phyloP scores from a whole-genome alignment of 2,797 vertebrate species.

The Muraenolepis orangiensis region DNA sequence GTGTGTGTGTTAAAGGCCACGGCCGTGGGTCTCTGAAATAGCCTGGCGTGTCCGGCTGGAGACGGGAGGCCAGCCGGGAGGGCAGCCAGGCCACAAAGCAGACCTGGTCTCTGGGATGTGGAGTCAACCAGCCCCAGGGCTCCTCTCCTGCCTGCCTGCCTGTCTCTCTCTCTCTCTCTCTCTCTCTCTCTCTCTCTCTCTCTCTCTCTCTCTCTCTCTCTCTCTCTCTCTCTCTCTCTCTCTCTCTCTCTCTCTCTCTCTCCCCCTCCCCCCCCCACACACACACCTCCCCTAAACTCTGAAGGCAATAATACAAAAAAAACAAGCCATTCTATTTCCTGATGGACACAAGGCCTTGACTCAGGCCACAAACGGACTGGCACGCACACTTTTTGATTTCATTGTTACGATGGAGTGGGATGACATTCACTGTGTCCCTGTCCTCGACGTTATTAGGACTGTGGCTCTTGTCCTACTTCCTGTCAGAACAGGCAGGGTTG shows the following conservation, averaged over 20 bases:
- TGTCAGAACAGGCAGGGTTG: slow-evolving; percentile 63
- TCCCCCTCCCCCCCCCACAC: background rate
- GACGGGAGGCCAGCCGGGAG: slow-evolving; percentile 46
- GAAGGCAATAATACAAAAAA: slow-evolving; percentile 42
- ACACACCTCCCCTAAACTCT: background rate
- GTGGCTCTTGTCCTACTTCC: slow-evolving; percentile 73
- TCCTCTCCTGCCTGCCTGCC: slow-evolving; percentile 1
- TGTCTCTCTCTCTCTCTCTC: slow-evolving; percentile 9
- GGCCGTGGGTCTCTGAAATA: slow-evolving; percentile 55
- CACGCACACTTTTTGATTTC: slow-evolving; percentile 68
- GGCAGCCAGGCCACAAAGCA: slow-evolving; percentile 73
- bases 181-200: slow-evolving; percentile 7
- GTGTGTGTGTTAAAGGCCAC: slow-evolving; percentile 2
- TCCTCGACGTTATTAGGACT: slow-evolving; percentile 51
- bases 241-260: background rate
- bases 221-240: background rate
- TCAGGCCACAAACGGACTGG: slow-evolving; percentile 64
- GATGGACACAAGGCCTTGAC: slow-evolving; percentile 63
- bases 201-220: background rate
- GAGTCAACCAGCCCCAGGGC: slow-evolving; percentile 56
- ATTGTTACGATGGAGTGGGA: slow-evolving; percentile 64
- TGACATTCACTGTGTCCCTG: slow-evolving; percentile 60
- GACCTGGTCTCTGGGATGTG: slow-evolving; percentile 65
- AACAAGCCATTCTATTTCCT: slow-evolving; percentile 49
- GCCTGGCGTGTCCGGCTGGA: slow-evolving; percentile 51